Base-by-base conservation (phyloP, 2,888 invertebrate species). In the Sinohyriopsis cumingii region DNA sequence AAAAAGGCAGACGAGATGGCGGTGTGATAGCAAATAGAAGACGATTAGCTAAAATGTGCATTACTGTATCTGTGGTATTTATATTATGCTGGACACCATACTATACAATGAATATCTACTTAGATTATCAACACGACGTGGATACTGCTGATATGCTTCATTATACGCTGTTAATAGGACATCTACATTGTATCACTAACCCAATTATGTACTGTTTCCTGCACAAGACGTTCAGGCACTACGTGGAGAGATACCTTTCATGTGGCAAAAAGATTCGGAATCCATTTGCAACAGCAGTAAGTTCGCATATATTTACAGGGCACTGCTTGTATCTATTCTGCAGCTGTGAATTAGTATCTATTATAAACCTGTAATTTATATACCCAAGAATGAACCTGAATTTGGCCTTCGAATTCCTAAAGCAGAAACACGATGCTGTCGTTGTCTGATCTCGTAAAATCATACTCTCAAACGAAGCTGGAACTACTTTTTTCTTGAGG, bases 21-120 rank as follows among this genome's bases (percentile, higher is more conserved):
- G 65, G 73, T 18, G 75, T 85, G 9, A 79, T 94, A 84, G 92
- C 93, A 64, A 94, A 94, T 84, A 91, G 95, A 71, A 93, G 94
- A 84, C 91, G 94, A 61, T 94, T 95, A n/a, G 95, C 95, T 0
- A 93, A 94, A 92, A 94, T 95, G 77, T 91, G 95, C 53, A 91
- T 95, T 0, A 91, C 94, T 0, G 91, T 95, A 24, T 95, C 95
- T 0, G 92, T 94, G 5, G 92, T 95, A 55, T 95, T 95, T 85
- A 94, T 94, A 0, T 88, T 93, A 5, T 95, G 95, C 89, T 95
- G 95, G 95, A 91, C 95, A 63, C 95, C 95, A 0, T 94, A 94
- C 91, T 94, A 94, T 89, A 93, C 94, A 59, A 90, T 94, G 33
- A 93, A 92, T 83, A 91, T 94, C n/a, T 90, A 94, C 66, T 88